Conservation (phyloP, 2,797 vertebrate genomes). For the Lophius americanus region DNA sequence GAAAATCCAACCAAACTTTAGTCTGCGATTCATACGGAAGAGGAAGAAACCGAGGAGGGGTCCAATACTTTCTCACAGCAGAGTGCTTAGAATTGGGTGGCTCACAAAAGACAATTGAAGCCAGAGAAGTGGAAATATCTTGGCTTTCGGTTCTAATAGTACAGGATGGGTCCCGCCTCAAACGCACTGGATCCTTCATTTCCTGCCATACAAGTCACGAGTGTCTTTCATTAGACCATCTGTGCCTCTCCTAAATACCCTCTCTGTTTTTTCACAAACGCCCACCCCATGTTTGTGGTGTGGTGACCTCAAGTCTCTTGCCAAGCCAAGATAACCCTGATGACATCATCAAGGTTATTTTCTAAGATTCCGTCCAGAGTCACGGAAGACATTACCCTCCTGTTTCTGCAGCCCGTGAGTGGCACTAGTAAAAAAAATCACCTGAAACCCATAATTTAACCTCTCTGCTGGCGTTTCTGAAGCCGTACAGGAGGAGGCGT, state of each 20-base stretch:
- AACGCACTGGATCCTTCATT: not conserved
- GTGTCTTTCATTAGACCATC: constrained; percentile 17
- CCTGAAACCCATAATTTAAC: not conserved
- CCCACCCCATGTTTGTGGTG: constrained; percentile 14
- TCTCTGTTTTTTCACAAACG: not conserved
- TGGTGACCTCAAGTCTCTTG: not conserved
- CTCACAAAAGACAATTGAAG: not conserved
- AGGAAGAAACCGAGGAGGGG: too few relatives aligned
- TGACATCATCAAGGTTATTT: constrained; percentile 22
- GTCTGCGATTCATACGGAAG: too few relatives aligned
- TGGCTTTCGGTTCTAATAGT: not conserved
- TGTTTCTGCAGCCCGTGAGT: not conserved
- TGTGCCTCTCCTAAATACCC: not conserved
- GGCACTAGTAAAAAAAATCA: not conserved
- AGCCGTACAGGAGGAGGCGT: not conserved
- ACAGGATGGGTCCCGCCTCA: not conserved
- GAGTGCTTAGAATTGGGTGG: not conserved
- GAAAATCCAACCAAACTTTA: too few relatives aligned
- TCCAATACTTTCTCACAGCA: too few relatives aligned
- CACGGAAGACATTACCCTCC: not conserved
- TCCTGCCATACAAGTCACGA: too few relatives aligned
- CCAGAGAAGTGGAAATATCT: not conserved
- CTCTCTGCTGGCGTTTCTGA: not conserved
- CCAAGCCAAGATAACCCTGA: constrained; percentile 31
- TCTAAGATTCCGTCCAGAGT: constrained; percentile 3